A percentile compares a stretch with the other conserved stretches of the same genome.
These are phyloP conservation scores for Leucoraja ocellata DNA, from an alignment of 2,797 vertebrate species.

Conservation along the genomic window DNA sequence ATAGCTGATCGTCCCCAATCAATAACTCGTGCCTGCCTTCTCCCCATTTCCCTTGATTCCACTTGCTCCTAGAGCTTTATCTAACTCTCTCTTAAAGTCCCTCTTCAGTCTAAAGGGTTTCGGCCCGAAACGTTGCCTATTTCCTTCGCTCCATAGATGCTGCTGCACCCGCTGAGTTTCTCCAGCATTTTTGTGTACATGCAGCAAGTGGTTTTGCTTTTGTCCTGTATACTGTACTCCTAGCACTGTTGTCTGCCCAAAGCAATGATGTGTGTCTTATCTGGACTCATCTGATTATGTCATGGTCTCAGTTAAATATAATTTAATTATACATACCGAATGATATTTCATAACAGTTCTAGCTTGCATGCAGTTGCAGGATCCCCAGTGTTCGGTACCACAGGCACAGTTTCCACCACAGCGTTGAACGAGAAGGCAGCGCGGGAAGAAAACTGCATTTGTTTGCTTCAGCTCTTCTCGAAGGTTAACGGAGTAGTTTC, in stretches of 20 bases:
- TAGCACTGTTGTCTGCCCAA: background rate
- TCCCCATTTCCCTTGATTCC: too few species aligned
- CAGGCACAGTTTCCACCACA: conserved; percentile 93
- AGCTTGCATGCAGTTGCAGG: conserved; percentile 72
- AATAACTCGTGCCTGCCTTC: too few species aligned
- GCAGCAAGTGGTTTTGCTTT: background rate
- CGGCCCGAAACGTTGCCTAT: too few species aligned
- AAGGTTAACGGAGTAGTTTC: conserved; percentile 89
- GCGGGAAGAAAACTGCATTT: conserved; percentile 85
- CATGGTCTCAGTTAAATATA: background rate
- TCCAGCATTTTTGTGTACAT: too few species aligned
- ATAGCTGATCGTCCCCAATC: too few species aligned
- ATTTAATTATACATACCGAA: conserved; percentile 64
- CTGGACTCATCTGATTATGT: background rate
- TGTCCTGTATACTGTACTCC: background rate
- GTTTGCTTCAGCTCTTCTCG: conserved; percentile 81
- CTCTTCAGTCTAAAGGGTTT: too few species aligned
- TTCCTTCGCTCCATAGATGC: too few species aligned
- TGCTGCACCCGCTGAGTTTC: too few species aligned
- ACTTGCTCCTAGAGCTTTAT: too few species aligned
- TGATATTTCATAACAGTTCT: conserved; percentile 80
- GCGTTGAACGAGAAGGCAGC: conserved; percentile 86
- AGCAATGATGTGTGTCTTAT: background rate
- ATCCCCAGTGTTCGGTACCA: conserved; percentile 74
- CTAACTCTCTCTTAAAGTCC: too few species aligned